A percentile compares a stretch with the other conserved stretches of the same genome.
These are phyloP conservation scores for Nannoperca australis DNA, from an alignment of 2,797 vertebrate species.

Conservation along the genomic window DNA sequence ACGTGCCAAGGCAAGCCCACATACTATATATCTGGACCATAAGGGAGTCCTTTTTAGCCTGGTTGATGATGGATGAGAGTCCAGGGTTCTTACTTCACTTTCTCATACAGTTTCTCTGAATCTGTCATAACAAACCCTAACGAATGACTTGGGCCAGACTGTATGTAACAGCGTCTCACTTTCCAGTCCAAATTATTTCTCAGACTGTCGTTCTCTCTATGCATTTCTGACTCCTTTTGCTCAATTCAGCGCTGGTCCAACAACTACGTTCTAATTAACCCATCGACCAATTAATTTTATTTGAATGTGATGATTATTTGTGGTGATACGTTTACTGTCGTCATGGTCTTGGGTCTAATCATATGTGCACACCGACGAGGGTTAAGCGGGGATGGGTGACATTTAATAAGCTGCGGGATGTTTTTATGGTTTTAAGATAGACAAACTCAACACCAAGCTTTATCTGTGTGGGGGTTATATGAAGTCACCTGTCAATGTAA, in stretches of 20 bases:
- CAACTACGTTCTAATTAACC: conserved; percentile 50
- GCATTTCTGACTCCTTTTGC: conserved; percentile 64
- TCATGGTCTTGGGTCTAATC: conserved; percentile 59
- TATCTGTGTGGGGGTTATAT: conserved; percentile 41
- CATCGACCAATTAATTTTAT: conserved; percentile 71
- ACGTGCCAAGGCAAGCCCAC: conserved; percentile 56
- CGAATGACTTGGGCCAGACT: conserved; percentile 54
- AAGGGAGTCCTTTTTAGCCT: conserved; percentile 47
- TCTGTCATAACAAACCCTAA: conserved; percentile 42
- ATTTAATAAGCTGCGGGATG: conserved; percentile 46
- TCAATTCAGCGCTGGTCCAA: conserved; percentile 59
- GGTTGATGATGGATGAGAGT: conserved; percentile 42
- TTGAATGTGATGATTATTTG: conserved; percentile 60
- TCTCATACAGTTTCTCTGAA: conserved; percentile 56
- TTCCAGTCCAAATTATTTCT: conserved; percentile 43
- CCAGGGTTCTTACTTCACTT: conserved; percentile 63
- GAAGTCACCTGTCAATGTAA: conserved; percentile 67
- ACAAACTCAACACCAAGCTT: conserved; percentile 37
- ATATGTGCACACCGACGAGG: conserved; percentile 38
- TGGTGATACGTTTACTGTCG: conserved; percentile 59
- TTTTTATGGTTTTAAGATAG: conserved; percentile 42
- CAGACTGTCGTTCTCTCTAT: conserved; percentile 65
- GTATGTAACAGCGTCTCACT: conserved; percentile 44
- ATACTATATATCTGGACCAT: conserved; percentile 55
- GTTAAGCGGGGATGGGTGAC: conserved; percentile 12